Evolutionary conservation across 1,140 invertebrate species (phyloP).

Genomic region (Hylaeus anthracinus): DNA sequence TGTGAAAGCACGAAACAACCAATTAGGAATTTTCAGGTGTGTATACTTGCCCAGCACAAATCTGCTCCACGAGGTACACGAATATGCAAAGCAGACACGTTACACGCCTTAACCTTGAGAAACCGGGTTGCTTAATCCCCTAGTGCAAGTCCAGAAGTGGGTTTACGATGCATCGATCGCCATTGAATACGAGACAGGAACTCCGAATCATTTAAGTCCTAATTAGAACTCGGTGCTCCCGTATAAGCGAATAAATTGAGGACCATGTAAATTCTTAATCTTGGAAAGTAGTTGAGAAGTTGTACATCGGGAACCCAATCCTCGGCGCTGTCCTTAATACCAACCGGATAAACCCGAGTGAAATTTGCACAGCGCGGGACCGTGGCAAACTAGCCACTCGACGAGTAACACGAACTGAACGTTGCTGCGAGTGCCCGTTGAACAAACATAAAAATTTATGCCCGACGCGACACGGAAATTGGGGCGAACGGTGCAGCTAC

Average conservation of each 20-base stretch:
- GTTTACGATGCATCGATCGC: not conserved
- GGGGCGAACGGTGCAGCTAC: conserved; percentile 1
- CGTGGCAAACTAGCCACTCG: not conserved
- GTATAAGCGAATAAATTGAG: not conserved
- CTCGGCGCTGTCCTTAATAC: conserved; percentile 5
- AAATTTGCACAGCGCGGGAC: not conserved
- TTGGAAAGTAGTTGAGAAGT: not conserved
- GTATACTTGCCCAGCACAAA: too few species aligned
- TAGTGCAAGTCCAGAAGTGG: too few species aligned
- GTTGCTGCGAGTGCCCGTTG: conserved; percentile 3
- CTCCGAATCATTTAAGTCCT: not conserved
- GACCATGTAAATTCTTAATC: too few species aligned
- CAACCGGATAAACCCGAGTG: not conserved
- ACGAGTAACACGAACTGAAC: conserved; percentile 15
- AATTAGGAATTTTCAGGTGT: not conserved
- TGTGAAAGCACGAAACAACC: not conserved
- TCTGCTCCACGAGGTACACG: too few species aligned
- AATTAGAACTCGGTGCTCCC: not conserved
- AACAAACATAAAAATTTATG: conserved; percentile 16
- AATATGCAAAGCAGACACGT: not conserved
- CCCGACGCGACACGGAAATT: conserved; percentile 9
- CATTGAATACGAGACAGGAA: not conserved
- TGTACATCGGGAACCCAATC: not conserved
- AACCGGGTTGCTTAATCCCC: too few species aligned
- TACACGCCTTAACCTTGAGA: not conserved